Evolutionary conservation across 2,888 invertebrate species (phyloP).

Genomic region (Drosophila pseudotalamancana): DNA sequence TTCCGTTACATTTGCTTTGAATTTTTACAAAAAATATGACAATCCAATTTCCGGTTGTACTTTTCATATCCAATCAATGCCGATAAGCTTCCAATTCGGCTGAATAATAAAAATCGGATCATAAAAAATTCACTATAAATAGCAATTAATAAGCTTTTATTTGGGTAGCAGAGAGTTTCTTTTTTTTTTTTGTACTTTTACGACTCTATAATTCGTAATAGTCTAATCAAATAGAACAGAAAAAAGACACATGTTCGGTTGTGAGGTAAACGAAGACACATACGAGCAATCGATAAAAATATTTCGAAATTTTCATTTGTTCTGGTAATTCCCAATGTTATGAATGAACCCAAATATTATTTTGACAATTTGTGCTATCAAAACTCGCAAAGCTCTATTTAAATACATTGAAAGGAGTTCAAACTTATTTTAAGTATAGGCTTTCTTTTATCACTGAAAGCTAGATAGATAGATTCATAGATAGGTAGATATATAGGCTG

Average conservation of each 20-base stretch:
- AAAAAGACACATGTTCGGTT: neutral
- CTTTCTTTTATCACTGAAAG: neutral
- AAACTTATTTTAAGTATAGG: neutral
- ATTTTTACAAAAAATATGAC: neutral
- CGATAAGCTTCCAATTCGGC: conserved; percentile 29
- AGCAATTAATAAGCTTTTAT: neutral
- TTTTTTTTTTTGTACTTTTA: neutral
- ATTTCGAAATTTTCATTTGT: conserved; percentile 17
- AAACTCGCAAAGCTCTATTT: conserved; percentile 7
- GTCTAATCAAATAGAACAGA: neutral
- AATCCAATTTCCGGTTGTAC: neutral
- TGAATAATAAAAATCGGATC: conserved; percentile 12
- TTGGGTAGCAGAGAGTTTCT: neutral
- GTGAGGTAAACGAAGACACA: neutral
- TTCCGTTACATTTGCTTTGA: too few species aligned
- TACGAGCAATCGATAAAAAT: neutral
- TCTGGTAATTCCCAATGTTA: conserved; percentile 4
- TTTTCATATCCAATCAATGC: neutral
- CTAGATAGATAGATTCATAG: neutral
- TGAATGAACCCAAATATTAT: conserved; percentile 28
- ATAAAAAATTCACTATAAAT: conserved; percentile 15
- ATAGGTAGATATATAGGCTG: neutral
- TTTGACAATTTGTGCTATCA: conserved; percentile 15
- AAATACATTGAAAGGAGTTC: neutral
- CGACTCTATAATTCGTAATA: conserved; percentile 5